Percentiles rank a stretch among this genome's conserved stretches.
These are phyloP conservation scores for Paelopatides confundens DNA, from an alignment of 53 echinoderm and acorn worm genomes.

Conservation along the genomic window DNA sequence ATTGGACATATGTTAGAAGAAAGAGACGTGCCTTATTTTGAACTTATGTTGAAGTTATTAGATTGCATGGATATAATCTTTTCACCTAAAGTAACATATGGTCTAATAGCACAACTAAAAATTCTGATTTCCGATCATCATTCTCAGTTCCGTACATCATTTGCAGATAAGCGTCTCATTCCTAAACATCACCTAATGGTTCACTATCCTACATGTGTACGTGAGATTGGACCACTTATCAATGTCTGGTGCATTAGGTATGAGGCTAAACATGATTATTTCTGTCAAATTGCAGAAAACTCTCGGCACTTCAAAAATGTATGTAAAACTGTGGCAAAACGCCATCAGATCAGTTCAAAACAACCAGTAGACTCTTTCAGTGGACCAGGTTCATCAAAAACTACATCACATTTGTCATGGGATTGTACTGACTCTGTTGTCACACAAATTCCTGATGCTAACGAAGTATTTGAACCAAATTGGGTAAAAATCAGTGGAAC, in stretches of 20 bases:
- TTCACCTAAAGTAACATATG: slow-evolving; percentile 60
- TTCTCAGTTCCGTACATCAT: too few relatives aligned
- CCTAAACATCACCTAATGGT: too few relatives aligned
- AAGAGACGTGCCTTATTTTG: slow-evolving; percentile 50
- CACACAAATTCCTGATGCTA: slow-evolving; percentile 5
- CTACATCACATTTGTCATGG: too few relatives aligned
- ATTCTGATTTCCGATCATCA: slow-evolving; percentile 69
- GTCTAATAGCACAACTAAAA: slow-evolving; percentile 59
- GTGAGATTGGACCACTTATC: too few relatives aligned
- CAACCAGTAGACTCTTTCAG: too few relatives aligned
- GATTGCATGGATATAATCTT: slow-evolving; percentile 75
- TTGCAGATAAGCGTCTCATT: slow-evolving; percentile 42
- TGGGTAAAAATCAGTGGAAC: too few relatives aligned
- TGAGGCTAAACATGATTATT: slow-evolving; percentile 70
- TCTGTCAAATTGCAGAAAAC: too few relatives aligned
- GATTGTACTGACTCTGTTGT: too few relatives aligned
- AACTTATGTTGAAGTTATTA: slow-evolving; percentile 58
- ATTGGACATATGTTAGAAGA: slow-evolving; percentile 61
- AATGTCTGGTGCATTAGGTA: slow-evolving; percentile 80
- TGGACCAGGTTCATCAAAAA: too few relatives aligned
- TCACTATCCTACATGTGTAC: slow-evolving; percentile 75
- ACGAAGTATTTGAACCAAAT: slow-evolving; percentile 2
- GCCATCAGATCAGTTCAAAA: too few relatives aligned
- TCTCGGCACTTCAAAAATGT: slow-evolving; percentile 56
- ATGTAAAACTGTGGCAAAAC: slow-evolving; percentile 58